Percentiles rank a stretch among this genome's conserved stretches.
These are phyloP conservation scores for Drosophila engyochracea DNA, from an alignment of 2,888 invertebrate species.

Conservation along the genomic window DNA sequence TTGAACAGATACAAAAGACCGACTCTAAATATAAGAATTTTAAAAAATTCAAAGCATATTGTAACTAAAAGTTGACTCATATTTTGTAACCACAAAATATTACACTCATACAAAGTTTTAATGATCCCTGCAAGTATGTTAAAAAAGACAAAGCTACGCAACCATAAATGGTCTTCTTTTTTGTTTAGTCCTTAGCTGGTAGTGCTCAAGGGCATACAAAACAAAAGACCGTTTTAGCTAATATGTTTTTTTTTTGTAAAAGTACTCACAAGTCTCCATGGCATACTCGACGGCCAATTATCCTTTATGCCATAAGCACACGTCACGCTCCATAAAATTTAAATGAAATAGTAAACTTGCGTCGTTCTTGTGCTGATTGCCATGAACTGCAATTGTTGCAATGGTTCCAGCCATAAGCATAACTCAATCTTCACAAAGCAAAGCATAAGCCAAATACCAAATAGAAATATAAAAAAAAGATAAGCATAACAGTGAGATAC, in stretches of 20 bases:
- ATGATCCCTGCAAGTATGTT: slow-evolving; percentile 7
- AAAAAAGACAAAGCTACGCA: slow-evolving; percentile 1
- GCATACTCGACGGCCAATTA: slow-evolving; percentile 60
- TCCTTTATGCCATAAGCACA: slow-evolving; percentile 64
- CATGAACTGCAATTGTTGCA: slow-evolving; percentile 76
- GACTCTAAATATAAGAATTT: not conserved
- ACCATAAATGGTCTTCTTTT: slow-evolving; percentile 2
- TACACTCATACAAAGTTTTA: not conserved
- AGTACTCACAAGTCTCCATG: slow-evolving; percentile 33
- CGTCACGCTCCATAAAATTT: slow-evolving; percentile 75
- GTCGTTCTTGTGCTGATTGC: slow-evolving; percentile 74
- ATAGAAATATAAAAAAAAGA: slow-evolving; percentile 3
- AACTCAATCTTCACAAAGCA: slow-evolving; percentile 44
- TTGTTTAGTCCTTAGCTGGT: slow-evolving; percentile 20
- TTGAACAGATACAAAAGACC: not conserved
- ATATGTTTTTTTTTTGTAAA: slow-evolving; percentile 29
- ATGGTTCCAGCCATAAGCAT: slow-evolving; percentile 59
- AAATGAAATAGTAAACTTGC: slow-evolving; percentile 76
- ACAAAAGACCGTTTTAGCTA: slow-evolving; percentile 5
- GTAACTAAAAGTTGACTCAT: not conserved
- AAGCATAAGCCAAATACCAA: slow-evolving; percentile 35
- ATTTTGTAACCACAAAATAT: not conserved
- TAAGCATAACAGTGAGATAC: slow-evolving; percentile 23
- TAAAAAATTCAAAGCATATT: not conserved
- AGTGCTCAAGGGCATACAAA: slow-evolving; percentile 1